phyloP scores from a whole-genome alignment of 2,113 vertebrate genomes.

The Sturnus vulgaris region DNA sequence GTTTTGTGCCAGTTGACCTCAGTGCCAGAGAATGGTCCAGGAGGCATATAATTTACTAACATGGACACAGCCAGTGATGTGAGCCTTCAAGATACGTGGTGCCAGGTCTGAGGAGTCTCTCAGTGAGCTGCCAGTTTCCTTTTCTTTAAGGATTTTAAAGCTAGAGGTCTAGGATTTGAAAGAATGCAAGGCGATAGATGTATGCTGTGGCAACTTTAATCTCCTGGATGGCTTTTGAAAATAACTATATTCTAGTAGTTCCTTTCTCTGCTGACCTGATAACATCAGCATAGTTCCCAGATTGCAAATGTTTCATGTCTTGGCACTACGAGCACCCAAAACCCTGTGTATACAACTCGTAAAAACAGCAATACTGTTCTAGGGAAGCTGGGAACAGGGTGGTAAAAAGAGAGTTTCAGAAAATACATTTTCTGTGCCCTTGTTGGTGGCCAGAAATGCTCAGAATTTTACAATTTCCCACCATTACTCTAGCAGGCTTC shows the following conservation, averaged over 20 bases:
- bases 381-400: neutral
- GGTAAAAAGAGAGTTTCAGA: neutral
- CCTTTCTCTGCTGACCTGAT: neutral
- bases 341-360: fast-evolving
- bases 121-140: neutral
- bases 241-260: neutral
- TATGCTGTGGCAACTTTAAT: neutral
- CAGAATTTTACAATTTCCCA: neutral
- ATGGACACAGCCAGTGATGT: neutral
- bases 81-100: neutral
- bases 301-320: neutral
- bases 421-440: neutral
- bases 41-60: neutral
- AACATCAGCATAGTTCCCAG: neutral
- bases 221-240: neutral
- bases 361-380: neutral
- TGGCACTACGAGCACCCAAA: neutral
- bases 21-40: neutral
- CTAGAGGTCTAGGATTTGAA: neutral
- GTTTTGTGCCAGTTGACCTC: neutral
- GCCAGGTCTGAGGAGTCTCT: neutral
- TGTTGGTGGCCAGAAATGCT: neutral
- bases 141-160: slow-evolving; percentile 31
- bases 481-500: neutral
- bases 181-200: neutral